Evolutionary conservation across 1,140 invertebrate genomes (phyloP).

Genomic region (Scaptomyza pallida): DNA sequence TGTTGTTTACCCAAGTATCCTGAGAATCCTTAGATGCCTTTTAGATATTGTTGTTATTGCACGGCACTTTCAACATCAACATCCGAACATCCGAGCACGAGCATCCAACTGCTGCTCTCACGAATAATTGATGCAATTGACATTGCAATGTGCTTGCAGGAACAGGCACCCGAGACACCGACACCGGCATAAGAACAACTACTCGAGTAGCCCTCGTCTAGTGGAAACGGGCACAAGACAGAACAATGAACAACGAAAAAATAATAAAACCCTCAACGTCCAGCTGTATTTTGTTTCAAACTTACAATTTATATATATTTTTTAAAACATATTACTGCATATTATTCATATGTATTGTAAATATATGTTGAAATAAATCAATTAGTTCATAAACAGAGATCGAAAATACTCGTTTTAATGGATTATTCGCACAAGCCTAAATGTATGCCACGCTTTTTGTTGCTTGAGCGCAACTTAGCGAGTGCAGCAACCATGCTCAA

Average conservation of each 20-base stretch:
- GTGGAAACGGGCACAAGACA: background rate
- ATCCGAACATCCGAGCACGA: background rate
- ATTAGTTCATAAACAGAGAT: background rate
- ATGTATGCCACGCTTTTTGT: background rate
- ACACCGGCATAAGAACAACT: conserved; percentile 4
- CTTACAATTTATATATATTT: background rate
- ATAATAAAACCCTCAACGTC: too few species aligned
- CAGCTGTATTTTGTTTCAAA: background rate
- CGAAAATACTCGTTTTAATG: too few species aligned
- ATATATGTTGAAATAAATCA: background rate
- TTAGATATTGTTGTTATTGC: conserved; percentile 4
- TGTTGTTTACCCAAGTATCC: background rate
- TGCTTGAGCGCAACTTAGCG: background rate
- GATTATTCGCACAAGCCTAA: background rate
- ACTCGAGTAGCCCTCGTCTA: conserved; percentile 1
- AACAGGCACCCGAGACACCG: conserved; percentile 14
- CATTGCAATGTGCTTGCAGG: conserved; percentile 14
- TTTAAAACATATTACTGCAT: background rate
- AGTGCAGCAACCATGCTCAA: background rate
- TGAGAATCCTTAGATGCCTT: background rate
- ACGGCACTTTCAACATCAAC: background rate
- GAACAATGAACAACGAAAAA: too few species aligned
- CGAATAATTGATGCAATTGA: background rate
- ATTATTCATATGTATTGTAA: background rate
- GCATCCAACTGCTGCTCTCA: background rate